These are phyloP conservation scores for Lobophora halterata DNA, from an alignment of 2,888 invertebrate genomes.

Conservation along the genomic window DNA sequence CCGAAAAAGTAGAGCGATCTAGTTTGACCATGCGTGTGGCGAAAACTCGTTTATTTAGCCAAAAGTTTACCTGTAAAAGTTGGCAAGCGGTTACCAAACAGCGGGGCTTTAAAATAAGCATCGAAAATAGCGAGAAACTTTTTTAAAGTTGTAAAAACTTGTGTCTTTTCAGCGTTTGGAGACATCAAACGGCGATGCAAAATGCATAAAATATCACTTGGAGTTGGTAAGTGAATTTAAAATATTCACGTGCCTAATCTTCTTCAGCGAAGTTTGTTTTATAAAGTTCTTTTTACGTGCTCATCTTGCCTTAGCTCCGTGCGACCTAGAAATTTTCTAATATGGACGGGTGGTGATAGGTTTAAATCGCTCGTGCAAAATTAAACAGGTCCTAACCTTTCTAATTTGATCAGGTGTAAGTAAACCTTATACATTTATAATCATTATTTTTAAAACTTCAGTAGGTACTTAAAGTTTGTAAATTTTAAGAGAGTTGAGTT, in stretches of 20 bases:
- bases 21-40: constrained; percentile 9
- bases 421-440: too few species aligned
- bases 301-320: too few species aligned
- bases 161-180: constrained; percentile 5
- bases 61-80: constrained; percentile 13
- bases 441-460: too few species aligned
- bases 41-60: constrained; percentile 12
- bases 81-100: constrained; percentile 14
- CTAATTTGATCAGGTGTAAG: too few species aligned
- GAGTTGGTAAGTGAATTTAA: constrained; percentile 12
- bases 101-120: constrained; percentile 13
- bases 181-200: constrained; percentile 6
- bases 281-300: too few species aligned
- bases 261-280: neutral
- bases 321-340: too few species aligned
- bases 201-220: constrained; percentile 11
- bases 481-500: too few species aligned
- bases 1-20: constrained; percentile 7
- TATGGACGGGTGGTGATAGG: too few species aligned
- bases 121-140: constrained; percentile 12
- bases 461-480: too few species aligned
- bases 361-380: too few species aligned
- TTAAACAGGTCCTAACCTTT: too few species aligned
- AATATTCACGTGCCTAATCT: constrained; percentile 2
- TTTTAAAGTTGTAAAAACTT: constrained; percentile 10